Evolutionary conservation across 2,888 invertebrate species (phyloP), one percentile per base, ranked within the genome.

Genomic region (Salticus scenicus): DNA sequence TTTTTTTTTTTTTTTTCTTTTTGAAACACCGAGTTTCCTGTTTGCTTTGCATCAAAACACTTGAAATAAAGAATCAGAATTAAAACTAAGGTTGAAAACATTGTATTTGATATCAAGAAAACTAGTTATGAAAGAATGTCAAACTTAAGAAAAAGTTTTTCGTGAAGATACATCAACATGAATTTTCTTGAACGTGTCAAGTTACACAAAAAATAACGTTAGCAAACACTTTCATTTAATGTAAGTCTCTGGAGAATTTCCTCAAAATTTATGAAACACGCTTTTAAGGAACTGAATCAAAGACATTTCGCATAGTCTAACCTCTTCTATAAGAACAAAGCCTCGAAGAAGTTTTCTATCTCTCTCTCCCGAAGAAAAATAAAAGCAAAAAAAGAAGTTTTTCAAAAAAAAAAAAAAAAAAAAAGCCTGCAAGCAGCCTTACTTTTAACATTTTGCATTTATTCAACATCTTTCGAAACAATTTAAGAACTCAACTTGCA

Each of bases 381-480:
- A 57, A 24, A 12, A 24, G 57, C 1, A 37, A 37, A 7, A 37
- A 37, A 37, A 37, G 4, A 37, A 37, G n/a, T n/a, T n/a, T n/a
- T n/a, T n/a, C 2, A 5, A 5, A 24, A 57, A 24, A 24, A 57
- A 57, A 24, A 5, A 57, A 47, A 47, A 14, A 47, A 47, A 47
- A 47, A 10, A 17, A 2, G 7, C 4, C 24, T 57, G 5, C 24
- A 24, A 57, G 57, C 57, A 57, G 57, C 24, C 4, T 24, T 24
- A 24, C 57, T 57, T 57, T 37, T 57, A 24, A 57, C 57, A 24
- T 57, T 24, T 24, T 12, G 24, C 24, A 57, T 24, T 57, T 24
- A 57, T 57, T 57, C 57, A 57, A 57, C 57, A 24, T 57, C 57
- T 57, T n/a, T 24, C 57, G 57, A 57, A 57, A 57, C 57, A 57